These are phyloP conservation scores for Selene dorsalis DNA, from an alignment of 2,797 vertebrate genomes.

Conservation along the genomic window DNA sequence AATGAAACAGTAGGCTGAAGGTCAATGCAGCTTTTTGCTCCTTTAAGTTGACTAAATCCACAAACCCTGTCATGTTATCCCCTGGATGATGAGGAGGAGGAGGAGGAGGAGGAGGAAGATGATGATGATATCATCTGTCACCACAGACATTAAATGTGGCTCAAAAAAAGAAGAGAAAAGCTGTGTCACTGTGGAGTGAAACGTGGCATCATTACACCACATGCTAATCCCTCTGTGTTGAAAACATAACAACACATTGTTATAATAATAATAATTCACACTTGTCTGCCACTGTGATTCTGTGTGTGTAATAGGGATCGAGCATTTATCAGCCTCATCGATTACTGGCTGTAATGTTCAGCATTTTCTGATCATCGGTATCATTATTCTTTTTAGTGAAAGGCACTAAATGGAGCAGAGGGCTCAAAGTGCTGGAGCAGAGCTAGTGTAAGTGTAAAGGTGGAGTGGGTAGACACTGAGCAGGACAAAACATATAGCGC, in stretches of 20 bases:
- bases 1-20: conserved; percentile 3
- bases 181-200: conserved; percentile 23
- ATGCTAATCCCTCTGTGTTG: background rate
- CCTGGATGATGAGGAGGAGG: too few relatives aligned
- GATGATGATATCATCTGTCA: conserved; percentile 1
- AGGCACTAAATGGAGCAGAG: too few relatives aligned
- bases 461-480: too few relatives aligned
- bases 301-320: background rate
- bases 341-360: too few relatives aligned
- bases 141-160: background rate
- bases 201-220: conserved; percentile 5
- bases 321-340: background rate
- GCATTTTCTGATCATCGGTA: too few relatives aligned
- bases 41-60: conserved; percentile 4
- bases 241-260: background rate
- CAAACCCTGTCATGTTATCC: background rate
- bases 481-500: too few relatives aligned
- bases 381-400: too few relatives aligned
- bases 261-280: background rate
- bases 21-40: background rate
- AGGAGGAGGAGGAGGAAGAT: too few relatives aligned
- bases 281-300: too few relatives aligned
- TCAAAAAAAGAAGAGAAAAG: conserved; percentile 11
- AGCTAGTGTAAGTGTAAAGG: too few relatives aligned
- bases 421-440: too few relatives aligned